Conservation (phyloP, 2,888 invertebrate genomes). For the Dryocosmus kuriphilus region DNA sequence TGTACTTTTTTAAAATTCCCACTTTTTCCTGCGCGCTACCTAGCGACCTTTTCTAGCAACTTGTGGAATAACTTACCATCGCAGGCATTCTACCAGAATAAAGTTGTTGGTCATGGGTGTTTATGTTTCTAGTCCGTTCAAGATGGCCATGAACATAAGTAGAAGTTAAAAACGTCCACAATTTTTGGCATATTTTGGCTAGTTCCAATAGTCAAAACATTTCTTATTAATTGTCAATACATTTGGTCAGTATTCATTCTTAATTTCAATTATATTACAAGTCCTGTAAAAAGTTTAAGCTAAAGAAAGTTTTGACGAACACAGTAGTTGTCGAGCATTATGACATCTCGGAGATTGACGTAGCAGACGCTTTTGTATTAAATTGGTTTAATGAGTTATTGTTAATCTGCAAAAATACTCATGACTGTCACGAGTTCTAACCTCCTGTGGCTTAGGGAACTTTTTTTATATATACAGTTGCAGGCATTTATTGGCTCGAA, state of each 20-base stretch:
- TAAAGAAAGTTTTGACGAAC: background rate
- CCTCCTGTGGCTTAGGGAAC: background rate
- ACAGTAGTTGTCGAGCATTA: constrained; percentile 15
- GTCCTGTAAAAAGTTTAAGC: background rate
- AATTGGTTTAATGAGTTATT: constrained; percentile 60
- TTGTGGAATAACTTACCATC: too few relatives aligned
- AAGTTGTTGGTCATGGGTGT: too few relatives aligned
- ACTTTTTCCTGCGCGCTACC: too few relatives aligned
- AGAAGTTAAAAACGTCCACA: constrained; percentile 60
- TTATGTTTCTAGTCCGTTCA: constrained; percentile 53
- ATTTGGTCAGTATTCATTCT: constrained; percentile 58
- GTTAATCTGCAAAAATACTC: constrained; percentile 39
- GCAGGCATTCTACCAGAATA: too few relatives aligned
- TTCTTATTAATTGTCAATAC: constrained; percentile 59
- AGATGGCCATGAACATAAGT: constrained; percentile 67
- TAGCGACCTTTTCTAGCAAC: too few relatives aligned
- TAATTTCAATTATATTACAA: background rate
- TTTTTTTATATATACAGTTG: background rate
- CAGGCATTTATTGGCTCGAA: background rate
- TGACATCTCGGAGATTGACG: constrained; percentile 67
- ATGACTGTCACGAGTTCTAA: background rate
- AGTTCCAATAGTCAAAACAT: constrained; percentile 58
- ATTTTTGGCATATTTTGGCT: constrained; percentile 64
- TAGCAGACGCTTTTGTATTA: constrained; percentile 69
- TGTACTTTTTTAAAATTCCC: too few relatives aligned